Percentiles rank a stretch among this genome's conserved stretches.
These are phyloP conservation scores for Nipponia nippon DNA, from an alignment of 2,113 vertebrate genomes.

Conservation along the genomic window DNA sequence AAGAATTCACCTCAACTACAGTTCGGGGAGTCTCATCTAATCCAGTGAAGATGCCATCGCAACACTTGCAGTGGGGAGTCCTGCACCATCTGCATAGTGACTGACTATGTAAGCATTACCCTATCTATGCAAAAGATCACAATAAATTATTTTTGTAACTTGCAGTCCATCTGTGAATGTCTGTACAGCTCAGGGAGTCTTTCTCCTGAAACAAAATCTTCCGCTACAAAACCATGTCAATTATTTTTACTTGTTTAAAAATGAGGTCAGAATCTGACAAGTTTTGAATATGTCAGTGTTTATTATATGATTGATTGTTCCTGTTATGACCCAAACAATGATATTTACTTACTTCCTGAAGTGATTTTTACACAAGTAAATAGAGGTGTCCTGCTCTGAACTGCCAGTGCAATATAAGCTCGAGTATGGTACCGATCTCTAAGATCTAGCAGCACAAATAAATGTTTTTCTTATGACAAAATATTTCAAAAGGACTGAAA, in stretches of 20 bases:
- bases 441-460: neutral
- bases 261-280: neutral
- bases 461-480: neutral
- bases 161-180: neutral
- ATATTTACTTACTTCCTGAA: neutral
- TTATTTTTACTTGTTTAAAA: neutral
- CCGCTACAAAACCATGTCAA: neutral
- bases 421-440: rapidly evolving
- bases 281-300: neutral
- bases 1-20: neutral
- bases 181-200: neutral
- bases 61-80: neutral
- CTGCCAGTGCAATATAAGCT: neutral
- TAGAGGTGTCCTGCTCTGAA: neutral
- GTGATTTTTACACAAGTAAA: neutral
- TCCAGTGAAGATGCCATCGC: neutral
- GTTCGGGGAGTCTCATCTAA: neutral
- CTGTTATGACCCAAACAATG: neutral
- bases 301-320: neutral
- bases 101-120: neutral
- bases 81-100: neutral
- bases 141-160: neutral
- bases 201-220: neutral
- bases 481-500: neutral
- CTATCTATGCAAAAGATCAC: neutral